Conservation (phyloP, 2,888 invertebrate genomes). For the Ormia ochracea region DNA sequence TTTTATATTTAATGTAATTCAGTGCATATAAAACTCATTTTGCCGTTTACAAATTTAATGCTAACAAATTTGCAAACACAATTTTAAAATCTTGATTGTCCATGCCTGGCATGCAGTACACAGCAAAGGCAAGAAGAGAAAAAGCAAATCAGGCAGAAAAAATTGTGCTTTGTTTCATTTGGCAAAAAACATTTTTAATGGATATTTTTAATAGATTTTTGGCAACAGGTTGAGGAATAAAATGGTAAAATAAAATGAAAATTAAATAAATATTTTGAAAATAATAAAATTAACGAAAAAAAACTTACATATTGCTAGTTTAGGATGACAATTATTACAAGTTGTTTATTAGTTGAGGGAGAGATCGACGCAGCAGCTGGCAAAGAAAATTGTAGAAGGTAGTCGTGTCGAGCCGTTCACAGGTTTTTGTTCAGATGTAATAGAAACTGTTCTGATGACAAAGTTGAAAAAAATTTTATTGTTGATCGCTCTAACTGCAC, state of each 20-base stretch:
- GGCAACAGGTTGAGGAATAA: constrained; percentile 56
- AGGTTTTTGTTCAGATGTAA: constrained; percentile 3
- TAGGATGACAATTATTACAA: constrained; percentile 49
- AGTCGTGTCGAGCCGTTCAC: constrained; percentile 9
- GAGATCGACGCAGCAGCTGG: constrained; percentile 11
- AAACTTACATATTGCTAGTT: constrained; percentile 60
- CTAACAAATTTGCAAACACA: too few relatives aligned
- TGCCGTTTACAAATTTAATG: too few relatives aligned
- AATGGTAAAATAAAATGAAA: constrained; percentile 15
- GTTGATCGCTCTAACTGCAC: background rate
- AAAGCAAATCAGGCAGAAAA: constrained; percentile 54
- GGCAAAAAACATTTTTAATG: constrained; percentile 40
- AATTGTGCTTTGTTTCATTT: constrained; percentile 17
- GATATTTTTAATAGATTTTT: constrained; percentile 51
- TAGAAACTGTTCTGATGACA: background rate
- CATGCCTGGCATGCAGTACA: constrained; percentile 17
- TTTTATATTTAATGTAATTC: too few relatives aligned
- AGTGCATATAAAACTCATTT: too few relatives aligned
- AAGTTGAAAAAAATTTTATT: background rate
- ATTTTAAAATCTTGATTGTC: background rate
- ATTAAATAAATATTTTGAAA: constrained; percentile 11
- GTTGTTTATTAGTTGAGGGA: constrained; percentile 49
- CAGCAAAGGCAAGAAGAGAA: background rate
- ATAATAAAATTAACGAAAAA: constrained; percentile 11
- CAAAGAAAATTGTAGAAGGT: constrained; percentile 23